Conservation (phyloP, 2,113 vertebrate genomes). For the sheep (Ovis aries) region DNA sequence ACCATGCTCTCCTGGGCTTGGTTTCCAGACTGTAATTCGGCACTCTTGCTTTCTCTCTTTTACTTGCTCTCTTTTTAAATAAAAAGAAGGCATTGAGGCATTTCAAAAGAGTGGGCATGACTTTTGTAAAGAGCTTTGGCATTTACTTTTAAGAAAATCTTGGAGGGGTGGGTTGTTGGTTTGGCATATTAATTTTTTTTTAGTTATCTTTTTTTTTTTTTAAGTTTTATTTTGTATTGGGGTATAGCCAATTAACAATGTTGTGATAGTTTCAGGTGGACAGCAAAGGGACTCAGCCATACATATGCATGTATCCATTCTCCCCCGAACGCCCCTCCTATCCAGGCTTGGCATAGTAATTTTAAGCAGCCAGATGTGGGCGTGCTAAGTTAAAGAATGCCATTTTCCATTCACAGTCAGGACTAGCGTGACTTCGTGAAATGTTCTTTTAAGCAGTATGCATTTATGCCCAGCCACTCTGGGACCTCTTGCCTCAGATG, state of each 20-base stretch:
- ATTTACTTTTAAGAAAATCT: conserved; percentile 45
- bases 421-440: background rate
- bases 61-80: background rate
- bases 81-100: background rate
- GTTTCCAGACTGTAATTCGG: conserved; percentile 31
- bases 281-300: background rate
- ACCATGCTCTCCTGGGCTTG: background rate
- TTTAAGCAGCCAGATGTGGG: conserved; percentile 40
- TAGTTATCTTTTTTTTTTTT: background rate
- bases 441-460: background rate
- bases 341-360: conserved; percentile 1
- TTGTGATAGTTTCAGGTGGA: background rate
- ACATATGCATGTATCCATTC: background rate
- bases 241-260: background rate
- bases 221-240: background rate
- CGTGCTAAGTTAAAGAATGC: conserved; percentile 19
- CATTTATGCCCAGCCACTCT: background rate
- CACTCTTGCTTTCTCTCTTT: too few species aligned
- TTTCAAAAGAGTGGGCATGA: conserved; percentile 25
- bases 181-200: conserved; percentile 24
- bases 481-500: background rate
- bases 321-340: background rate
- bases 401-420: background rate
- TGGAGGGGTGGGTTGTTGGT: background rate
- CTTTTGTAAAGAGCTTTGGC: conserved; percentile 21